Evolutionary conservation across 1,140 invertebrate species (phyloP).

Genomic region (Psix sp.): DNA sequence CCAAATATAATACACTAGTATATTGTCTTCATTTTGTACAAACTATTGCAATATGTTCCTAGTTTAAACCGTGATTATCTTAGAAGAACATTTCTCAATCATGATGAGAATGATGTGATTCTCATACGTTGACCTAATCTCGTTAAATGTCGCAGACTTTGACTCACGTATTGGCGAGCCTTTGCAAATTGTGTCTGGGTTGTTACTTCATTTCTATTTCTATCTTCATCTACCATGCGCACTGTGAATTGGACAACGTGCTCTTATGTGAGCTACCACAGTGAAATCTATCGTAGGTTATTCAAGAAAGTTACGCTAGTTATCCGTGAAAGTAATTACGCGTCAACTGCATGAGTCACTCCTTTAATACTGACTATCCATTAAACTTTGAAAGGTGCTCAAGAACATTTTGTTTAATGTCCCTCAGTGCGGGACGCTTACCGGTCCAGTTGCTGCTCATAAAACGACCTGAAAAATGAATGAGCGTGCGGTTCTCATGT

Average conservation of each 20-base stretch:
- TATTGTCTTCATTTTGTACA: no score
- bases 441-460: background rate
- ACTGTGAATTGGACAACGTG: conserved; percentile 1
- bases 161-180: conserved; percentile 26
- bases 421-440: conserved; percentile 9
- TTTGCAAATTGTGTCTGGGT: conserved; percentile 21
- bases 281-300: conserved; percentile 23
- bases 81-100: no score
- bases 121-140: conserved; percentile 29
- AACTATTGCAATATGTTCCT: no score
- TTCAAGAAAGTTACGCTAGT: conserved; percentile 53
- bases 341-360: conserved; percentile 35
- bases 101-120: no score
- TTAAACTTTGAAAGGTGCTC: conserved; percentile 48
- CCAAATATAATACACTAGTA: no score
- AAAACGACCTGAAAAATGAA: conserved; percentile 15
- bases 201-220: conserved; percentile 26
- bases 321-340: conserved; percentile 52
- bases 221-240: conserved; percentile 19
- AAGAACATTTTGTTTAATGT: conserved; percentile 41
- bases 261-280: conserved; percentile 4
- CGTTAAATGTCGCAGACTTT: conserved; percentile 26
- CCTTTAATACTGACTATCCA: conserved; percentile 27
- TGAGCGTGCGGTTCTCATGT: background rate
- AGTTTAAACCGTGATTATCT: no score